Evolutionary conservation across 2,113 vertebrate species (phyloP).

Genomic region (Neogobius melanostomus): DNA sequence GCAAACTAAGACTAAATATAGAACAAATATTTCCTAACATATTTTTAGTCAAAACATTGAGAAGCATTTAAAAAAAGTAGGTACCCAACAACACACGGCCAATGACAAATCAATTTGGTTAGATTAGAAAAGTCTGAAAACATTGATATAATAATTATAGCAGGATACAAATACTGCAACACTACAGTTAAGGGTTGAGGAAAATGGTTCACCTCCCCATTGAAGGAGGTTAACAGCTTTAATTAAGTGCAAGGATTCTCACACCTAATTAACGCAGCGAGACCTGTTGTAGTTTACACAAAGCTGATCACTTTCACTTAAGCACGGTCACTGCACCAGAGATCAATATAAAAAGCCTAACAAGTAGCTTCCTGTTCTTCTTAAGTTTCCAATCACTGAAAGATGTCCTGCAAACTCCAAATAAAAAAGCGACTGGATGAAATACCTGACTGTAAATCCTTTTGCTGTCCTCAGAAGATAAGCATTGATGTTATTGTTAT

Average conservation of each 20-base stretch:
- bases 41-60: neutral
- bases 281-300: constrained; percentile 22
- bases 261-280: constrained; percentile 25
- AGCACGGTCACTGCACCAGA: constrained; percentile 17
- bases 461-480: constrained; percentile 6
- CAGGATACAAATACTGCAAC: neutral
- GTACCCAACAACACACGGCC: neutral
- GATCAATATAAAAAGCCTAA: constrained; percentile 43
- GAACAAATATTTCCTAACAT: too few species aligned
- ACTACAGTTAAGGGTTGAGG: neutral
- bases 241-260: neutral
- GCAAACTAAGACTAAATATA: too few species aligned
- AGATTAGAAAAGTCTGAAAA: neutral
- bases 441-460: neutral
- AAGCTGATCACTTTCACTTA: constrained; percentile 29
- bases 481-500: constrained; percentile 3
- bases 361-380: constrained; percentile 21
- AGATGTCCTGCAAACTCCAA: constrained; percentile 14
- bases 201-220: neutral
- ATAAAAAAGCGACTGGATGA: neutral
- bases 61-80: too few species aligned
- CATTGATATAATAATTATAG: neutral
- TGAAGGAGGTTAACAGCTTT: neutral
- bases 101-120: neutral
- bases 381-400: neutral